These are phyloP conservation scores for Muricea muricata DNA, from an alignment of 92 coral and sea anemone genomes.

Conservation along the genomic window DNA sequence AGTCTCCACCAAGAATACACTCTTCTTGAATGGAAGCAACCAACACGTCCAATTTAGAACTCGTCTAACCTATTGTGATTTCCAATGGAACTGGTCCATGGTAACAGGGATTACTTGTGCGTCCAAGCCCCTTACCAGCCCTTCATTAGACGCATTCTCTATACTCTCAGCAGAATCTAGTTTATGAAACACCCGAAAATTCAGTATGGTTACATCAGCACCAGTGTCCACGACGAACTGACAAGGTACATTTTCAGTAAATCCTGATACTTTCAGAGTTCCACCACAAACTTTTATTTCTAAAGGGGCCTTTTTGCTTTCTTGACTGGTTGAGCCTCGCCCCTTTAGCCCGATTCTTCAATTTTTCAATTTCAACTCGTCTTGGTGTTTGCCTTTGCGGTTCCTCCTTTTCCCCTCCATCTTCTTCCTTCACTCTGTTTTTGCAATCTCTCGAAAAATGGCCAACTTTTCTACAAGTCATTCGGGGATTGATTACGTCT, in stretches of 20 bases:
- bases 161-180: constrained; percentile 1
- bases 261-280: constrained; percentile 23
- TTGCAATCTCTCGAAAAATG: neutral
- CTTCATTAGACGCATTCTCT: neutral
- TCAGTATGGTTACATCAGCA: constrained; percentile 50
- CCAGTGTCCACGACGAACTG: constrained; percentile 42
- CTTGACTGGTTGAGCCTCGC: constrained; percentile 36
- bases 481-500: neutral
- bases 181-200: constrained; percentile 11
- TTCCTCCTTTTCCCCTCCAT: constrained; percentile 6
- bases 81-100: constrained; percentile 10
- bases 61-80: constrained; percentile 11
- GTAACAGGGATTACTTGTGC: constrained; percentile 40
- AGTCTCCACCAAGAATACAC: constrained; percentile 48
- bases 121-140: constrained; percentile 21
- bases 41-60: neutral
- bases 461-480: constrained; percentile 13
- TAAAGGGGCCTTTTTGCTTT: neutral
- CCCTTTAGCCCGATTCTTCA: constrained; percentile 37
- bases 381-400: neutral
- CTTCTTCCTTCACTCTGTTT: neutral
- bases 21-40: constrained; percentile 40
- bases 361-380: neutral
- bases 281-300: constrained; percentile 17
- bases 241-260: constrained; percentile 25